Evolutionary conservation across 2,797 vertebrate species (phyloP), one percentile per base, ranked within the genome.

Genomic region (Leptodactylus fallax): DNA sequence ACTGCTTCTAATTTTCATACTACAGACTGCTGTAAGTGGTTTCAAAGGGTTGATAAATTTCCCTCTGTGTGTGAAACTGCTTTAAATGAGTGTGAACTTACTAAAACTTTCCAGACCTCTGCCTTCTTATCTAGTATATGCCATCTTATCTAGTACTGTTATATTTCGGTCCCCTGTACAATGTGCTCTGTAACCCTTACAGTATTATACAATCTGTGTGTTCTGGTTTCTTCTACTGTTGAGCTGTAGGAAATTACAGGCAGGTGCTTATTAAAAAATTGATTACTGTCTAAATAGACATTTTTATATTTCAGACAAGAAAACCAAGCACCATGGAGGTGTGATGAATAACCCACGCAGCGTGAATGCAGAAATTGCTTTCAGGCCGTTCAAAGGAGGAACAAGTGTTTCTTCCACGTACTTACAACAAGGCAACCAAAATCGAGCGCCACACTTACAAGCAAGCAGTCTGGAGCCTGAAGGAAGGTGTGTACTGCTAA

Each of bases 271-370:
- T 79, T 27, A 79, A 78, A n/a, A 79, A 67, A 79, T 67, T 67
- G 61, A 79, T 79, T 67, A 21, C 58, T 72, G 82, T 21, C 69
- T 84, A 71, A 25, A 81, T 61, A 71, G 63, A 60, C 21, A 63
- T 74, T 91, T 92, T 90, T 91, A 88, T 86, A 87, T 94, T 93
- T 90, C 92, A 97, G 96, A 92, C 91, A 96, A 93, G 90, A 97
- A 93, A 90, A 79, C 86, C 58, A 96, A 94, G 91, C 94, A 92
- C 10, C 9, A 61, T 49, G 91, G 90, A 74, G 87, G 81, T n/a
- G 8, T 87, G 53, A 81, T 76, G 86, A 90, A 83, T 60, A 93
- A 92, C 87, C 89, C 93, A 91, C 92, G 83, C 88, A 94, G 90
- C 13, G 85, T 90, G 78, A 94, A 94, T 72, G 91, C 91, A 55